phyloP scores from a whole-genome alignment of 2,113 vertebrate genomes.

The Mesoclemmys tuberculata region DNA sequence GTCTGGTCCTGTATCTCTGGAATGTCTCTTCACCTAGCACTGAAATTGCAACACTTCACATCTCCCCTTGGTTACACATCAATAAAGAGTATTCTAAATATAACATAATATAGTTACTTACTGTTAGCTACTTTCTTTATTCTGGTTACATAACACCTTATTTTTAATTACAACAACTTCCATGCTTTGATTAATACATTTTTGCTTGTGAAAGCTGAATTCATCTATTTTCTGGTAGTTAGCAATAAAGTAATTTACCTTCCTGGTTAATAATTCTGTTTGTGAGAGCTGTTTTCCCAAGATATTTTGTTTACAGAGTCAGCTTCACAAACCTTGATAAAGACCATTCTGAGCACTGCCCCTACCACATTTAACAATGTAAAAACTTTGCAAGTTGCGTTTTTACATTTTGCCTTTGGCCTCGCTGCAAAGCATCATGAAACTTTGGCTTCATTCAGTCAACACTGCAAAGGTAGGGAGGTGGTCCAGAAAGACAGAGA shows the following conservation, averaged over 20 bases:
- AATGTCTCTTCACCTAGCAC: neutral
- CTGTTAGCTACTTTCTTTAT: neutral
- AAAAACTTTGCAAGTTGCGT: neutral
- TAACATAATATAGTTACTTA: neutral
- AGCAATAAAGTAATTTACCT: neutral
- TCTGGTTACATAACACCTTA: neutral
- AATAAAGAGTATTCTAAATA: neutral
- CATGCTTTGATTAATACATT: neutral
- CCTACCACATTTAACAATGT: neutral
- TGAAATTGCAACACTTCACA: neutral
- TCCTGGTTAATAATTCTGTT: neutral
- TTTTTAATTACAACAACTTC: neutral
- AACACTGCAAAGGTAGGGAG: neutral
- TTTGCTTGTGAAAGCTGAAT: neutral
- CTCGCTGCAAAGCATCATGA: neutral
- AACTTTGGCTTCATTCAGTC: neutral
- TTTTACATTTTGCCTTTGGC: neutral
- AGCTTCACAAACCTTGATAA: neutral
- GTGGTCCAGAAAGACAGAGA: neutral
- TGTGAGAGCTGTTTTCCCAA: neutral
- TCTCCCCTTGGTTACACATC: neutral
- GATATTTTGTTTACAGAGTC: neutral
- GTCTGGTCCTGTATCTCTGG: neutral
- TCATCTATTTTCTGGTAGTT: neutral
- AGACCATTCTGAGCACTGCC: neutral